Evolutionary conservation across 2,888 invertebrate species (phyloP), one percentile per base, ranked within the genome.

Genomic region (Hemicrepidius hirtus): DNA sequence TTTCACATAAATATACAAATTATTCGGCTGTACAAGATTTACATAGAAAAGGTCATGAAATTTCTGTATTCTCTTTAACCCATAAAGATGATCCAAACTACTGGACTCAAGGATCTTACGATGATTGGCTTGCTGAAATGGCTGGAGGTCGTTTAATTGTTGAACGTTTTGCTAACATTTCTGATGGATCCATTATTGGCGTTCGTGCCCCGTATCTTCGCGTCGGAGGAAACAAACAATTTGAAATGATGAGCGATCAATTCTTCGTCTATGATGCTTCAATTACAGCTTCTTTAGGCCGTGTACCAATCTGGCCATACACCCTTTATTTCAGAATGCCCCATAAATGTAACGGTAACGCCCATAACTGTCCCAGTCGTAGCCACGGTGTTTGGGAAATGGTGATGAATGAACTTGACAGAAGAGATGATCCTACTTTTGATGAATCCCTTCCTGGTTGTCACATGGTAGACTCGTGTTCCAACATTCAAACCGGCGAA

Each of bases 231-330:
- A 96, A 97, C 89, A 96, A 93, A 82, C 97, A 97, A 88, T 98
- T 97, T 85, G 95, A 96, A 87, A 97, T 97, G 97, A 97, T 98
- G 97, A 93, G 94, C 67, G 96, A 97, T 86, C 95, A 97, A 85
- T 96, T 95, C 88, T 97, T 97, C 86, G 93, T 95, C 6, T 98
- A 97, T 85, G 98, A 98, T 85, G 96, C 97, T 21, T 97, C 97
- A 10, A 97, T 98, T 83, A 96, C 96, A 0, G 97, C 97, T 24
- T 95, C 96, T 0, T 89, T 96, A 67, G 91, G 94, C 37, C 93
- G 96, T 59, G 96, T 96, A 24, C 97, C 97, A 63, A 95, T 96
- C 85, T 98, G 98, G 98, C 98, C 98, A 0, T 98, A 98, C 89
- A 98, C 98, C 1, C 88, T 98, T 21, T 97, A 98, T 89, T 97